Evolutionary conservation across 2,888 invertebrate genomes (phyloP), one percentile per base, ranked within the genome.

Genomic region (Dynastes grantii): DNA sequence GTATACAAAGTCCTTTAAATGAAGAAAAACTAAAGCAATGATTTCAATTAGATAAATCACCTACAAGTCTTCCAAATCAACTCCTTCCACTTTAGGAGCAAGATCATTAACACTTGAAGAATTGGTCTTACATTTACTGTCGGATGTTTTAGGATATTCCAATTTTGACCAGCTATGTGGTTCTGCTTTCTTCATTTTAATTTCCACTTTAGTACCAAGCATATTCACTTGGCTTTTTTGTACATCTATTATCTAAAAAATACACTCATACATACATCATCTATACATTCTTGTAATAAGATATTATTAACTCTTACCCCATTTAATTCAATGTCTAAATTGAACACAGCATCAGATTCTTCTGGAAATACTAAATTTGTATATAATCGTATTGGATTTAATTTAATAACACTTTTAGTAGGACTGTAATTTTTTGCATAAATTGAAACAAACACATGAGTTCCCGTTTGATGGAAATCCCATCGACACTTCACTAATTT

Each of bases 391-490:
- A 98, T 93, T 13, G 96, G 96, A 89, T 97, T 98, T 29, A 96
- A 89, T 89, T 95, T 94, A 1, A 99, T 91, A 76, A 87, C 89
- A 80, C 96, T 96, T 78, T 91, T 87, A 22, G 91, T 91, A 9
- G 97, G 97, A 83, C 96, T 93, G 86, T 97, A 96, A 83, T 95
- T 93, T 90, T 98, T 98, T 0, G 96, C 96, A 89, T 96, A 99
- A 64, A 98, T 92, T 53, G 97, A 95, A 70, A 98, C 92, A 79
- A 95, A 94, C 0, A 98, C 95, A 87, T 92, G 92, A 0, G 93
- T 91, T 0, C 93, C 94, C 0, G 98, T 98, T 90, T 99, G 98
- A 89, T 98, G 97, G 96, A 97, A 98, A 88, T 99, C 98, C 91
- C 95, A 94, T 32, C 98, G 92, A 86, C 98, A 98, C 78, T 93